Evolutionary conservation across 2,113 vertebrate species (phyloP).

Genomic region (Leptobrachium leishanense): DNA sequence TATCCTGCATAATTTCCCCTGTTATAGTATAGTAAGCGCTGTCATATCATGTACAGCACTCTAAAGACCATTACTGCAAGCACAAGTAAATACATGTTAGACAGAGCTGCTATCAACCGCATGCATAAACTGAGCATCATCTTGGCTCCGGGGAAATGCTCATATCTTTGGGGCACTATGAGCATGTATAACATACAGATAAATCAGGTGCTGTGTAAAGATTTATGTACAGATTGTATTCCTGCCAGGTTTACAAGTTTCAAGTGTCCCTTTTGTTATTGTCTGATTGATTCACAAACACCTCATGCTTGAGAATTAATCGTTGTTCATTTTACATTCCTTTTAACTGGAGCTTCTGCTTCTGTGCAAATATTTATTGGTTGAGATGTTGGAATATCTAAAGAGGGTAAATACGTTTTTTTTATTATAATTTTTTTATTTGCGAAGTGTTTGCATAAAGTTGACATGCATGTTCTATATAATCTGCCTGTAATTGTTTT

Average conservation of each 20-base stretch:
- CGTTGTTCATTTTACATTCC: constrained; percentile 6
- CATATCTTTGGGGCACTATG: constrained; percentile 22
- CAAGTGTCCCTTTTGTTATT: constrained; percentile 27
- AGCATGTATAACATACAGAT: constrained; percentile 33
- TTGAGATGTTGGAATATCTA: not conserved
- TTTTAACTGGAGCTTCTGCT: not conserved
- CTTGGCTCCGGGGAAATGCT: constrained; percentile 1
- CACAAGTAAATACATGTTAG: not conserved
- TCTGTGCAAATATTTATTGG: not conserved
- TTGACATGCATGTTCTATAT: too few species aligned
- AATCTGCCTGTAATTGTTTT: too few species aligned
- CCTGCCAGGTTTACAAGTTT: constrained; percentile 30
- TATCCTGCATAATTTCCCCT: too few species aligned
- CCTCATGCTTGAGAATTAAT: constrained; percentile 12
- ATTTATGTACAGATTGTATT: constrained; percentile 37
- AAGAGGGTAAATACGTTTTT: not conserved
- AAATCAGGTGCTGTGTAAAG: constrained; percentile 33
- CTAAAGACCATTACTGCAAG: not conserved
- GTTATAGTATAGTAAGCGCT: too few species aligned
- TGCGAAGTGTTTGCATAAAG: not conserved
- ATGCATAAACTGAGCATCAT: constrained; percentile 7
- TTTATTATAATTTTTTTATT: not conserved
- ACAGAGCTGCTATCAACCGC: constrained; percentile 17
- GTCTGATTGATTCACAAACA: constrained; percentile 36
- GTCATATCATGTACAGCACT: too few species aligned